phyloP scores from a whole-genome alignment of 2,797 vertebrate species.

The Thaleichthys pacificus region DNA sequence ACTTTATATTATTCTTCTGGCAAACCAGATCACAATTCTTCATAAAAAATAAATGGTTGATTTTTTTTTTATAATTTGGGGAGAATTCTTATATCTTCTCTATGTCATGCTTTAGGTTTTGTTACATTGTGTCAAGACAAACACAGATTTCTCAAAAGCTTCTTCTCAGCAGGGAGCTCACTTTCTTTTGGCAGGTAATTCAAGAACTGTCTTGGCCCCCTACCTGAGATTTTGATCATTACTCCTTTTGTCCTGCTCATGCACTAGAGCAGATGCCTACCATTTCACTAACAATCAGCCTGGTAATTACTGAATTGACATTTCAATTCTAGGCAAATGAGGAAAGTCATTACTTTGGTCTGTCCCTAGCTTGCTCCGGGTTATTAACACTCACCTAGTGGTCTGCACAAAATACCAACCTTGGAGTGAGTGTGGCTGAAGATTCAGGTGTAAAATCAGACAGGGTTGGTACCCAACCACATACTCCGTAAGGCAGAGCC shows the following conservation, averaged over 20 bases:
- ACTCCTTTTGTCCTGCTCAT: background rate
- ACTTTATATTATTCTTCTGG: too few species aligned
- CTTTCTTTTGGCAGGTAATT: conserved; percentile 2
- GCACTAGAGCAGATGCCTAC: conserved; percentile 33
- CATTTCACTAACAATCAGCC: conserved; percentile 59
- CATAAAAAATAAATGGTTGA: too few species aligned
- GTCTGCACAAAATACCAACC: background rate
- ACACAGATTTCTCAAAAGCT: background rate
- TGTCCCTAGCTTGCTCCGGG: background rate
- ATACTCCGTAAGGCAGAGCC: too few species aligned
- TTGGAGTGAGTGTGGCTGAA: background rate
- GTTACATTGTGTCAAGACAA: background rate
- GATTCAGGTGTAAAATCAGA: too few species aligned
- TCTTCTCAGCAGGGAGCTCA: background rate
- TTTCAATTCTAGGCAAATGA: conserved; percentile 46
- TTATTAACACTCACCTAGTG: background rate
- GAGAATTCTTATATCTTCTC: background rate
- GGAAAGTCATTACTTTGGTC: background rate
- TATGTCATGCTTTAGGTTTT: background rate
- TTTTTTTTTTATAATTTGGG: too few species aligned
- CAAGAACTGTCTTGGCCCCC: background rate
- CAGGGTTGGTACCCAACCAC: too few species aligned
- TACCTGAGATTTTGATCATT: conserved; percentile 14
- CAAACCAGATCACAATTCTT: too few species aligned
- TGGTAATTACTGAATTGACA: conserved; percentile 63